Conservation (phyloP, 2,888 invertebrate species). For the Perdita meconis region DNA sequence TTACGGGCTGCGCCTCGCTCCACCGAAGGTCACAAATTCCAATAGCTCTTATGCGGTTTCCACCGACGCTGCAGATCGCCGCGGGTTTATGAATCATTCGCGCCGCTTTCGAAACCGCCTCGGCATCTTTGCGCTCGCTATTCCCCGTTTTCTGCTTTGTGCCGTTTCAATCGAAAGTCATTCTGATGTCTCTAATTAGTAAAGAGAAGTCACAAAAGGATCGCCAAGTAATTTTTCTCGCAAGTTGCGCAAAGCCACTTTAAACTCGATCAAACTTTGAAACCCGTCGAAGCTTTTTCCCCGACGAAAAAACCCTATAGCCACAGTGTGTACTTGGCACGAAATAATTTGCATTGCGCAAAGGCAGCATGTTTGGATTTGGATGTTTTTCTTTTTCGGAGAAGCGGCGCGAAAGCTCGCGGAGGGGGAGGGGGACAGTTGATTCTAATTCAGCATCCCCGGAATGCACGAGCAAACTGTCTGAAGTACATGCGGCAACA, state of each 20-base stretch:
- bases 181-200: conserved; percentile 13
- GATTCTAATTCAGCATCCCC: conserved; percentile 44
- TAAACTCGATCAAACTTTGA: not conserved
- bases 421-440: conserved; percentile 23
- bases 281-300: not conserved
- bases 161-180: not conserved
- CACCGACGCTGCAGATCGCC: conserved; percentile 41
- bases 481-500: conserved; percentile 50
- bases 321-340: not conserved
- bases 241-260: not conserved
- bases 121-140: conserved; percentile 5
- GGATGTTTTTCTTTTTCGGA: conserved; percentile 25
- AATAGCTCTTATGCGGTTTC: conserved; percentile 62
- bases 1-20: conserved; percentile 66
- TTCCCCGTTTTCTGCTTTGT: conserved; percentile 1
- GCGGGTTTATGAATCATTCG: conserved; percentile 67
- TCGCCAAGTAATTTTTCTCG: not conserved
- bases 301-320: not conserved
- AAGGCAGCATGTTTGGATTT: conserved; percentile 13
- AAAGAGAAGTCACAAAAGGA: not conserved
- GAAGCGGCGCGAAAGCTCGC: not conserved
- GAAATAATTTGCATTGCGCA: conserved; percentile 37
- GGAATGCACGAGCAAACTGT: conserved; percentile 52
- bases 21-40: conserved; percentile 71
- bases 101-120: conserved; percentile 33